Base-by-base conservation (phyloP, 2,888 invertebrate species). In the Dasysyrphus tricinctus region DNA sequence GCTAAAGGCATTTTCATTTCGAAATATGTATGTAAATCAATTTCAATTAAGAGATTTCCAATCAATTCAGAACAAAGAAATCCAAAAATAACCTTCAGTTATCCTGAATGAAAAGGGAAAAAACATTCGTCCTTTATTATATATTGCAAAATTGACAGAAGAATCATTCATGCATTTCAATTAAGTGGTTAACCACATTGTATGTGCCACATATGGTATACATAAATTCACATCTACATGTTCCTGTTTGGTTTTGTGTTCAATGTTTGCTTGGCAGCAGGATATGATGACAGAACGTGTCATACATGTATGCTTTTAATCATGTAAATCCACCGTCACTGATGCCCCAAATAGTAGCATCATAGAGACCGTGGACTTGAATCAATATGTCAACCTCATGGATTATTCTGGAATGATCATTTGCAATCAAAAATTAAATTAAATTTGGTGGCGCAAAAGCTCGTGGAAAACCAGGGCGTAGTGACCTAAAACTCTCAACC, bases 301-400 rank as follows among this genome's bases (percentile, higher is more conserved):
- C 59, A 67, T 80, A 70, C 65, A 59, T 34, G 69, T 61, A 70
- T 80, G 51, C 57, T 79, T 84, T 84, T 72, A 65, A 76, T 84
- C 72, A 80, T 80, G 79, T 51, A 84, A 79, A 75, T 51, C 47
- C 79, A 57, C 24, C 29, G 11, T 16, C 56, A 75, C 37, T 19
- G 47, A 14, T 14, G 44, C 19, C 9, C 8, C n/a, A 9, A 24
- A 39, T 65, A 42, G 54, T 19, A 14, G 12, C 24, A 1, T 24
- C 32, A 67, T 51, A 54, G 16, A n/a, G 51, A 42, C 9, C 8
- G 24, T 3, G 16, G 9, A 75, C 44, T 34, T 65, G 44, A 77
- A 65, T 54, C 24, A 76, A 32, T 34, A 59, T 37, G 44, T 3
- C 14, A n/a, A 6, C n/a, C n/a, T 5, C n/a, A 44, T 44, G 19